phyloP scores from a whole-genome alignment of 2,113 vertebrate genomes.

The Phodopus roborovskii region DNA sequence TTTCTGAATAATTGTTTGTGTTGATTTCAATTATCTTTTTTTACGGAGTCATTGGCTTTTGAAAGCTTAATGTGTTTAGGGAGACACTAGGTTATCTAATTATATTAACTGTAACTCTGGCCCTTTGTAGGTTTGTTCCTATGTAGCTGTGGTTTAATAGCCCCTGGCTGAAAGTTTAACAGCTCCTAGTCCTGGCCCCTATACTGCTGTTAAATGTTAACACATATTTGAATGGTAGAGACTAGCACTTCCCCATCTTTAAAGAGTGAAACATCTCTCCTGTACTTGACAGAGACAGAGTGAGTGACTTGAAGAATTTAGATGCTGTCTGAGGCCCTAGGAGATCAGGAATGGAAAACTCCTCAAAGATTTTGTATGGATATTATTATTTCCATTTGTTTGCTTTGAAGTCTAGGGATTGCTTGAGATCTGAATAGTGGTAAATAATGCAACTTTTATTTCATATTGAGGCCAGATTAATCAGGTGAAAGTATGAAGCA shows the following conservation, averaged over 20 bases:
- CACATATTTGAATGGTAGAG: conserved; percentile 12
- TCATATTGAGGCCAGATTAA: conserved; percentile 53
- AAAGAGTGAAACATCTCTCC: background rate
- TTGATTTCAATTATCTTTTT: conserved; percentile 8
- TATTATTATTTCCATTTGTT: conserved; percentile 50
- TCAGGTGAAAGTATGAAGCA: background rate
- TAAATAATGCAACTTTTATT: conserved; percentile 37
- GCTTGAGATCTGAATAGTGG: conserved; percentile 54
- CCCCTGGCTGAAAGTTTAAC: conserved; percentile 2
- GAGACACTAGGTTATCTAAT: conserved; percentile 34
- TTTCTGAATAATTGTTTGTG: conserved; percentile 52
- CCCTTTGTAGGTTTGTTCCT: conserved; percentile 52
- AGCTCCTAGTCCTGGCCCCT: background rate
- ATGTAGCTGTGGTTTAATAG: conserved; percentile 42
- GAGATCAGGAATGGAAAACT: conserved; percentile 21
- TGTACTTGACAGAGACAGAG: conserved; percentile 22
- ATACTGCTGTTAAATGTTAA: background rate
- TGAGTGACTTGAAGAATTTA: conserved; percentile 45
- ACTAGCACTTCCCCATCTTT: conserved; percentile 22
- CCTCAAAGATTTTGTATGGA: background rate
- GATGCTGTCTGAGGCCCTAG: conserved; percentile 50
- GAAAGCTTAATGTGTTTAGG: conserved; percentile 36
- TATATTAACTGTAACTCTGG: conserved; percentile 51
- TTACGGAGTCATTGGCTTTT: conserved; percentile 43
- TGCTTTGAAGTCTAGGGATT: conserved; percentile 34